Evolutionary conservation across 2,888 invertebrate species (phyloP), one percentile per base, ranked within the genome.

Genomic region (Himalopsyche tibetana): DNA sequence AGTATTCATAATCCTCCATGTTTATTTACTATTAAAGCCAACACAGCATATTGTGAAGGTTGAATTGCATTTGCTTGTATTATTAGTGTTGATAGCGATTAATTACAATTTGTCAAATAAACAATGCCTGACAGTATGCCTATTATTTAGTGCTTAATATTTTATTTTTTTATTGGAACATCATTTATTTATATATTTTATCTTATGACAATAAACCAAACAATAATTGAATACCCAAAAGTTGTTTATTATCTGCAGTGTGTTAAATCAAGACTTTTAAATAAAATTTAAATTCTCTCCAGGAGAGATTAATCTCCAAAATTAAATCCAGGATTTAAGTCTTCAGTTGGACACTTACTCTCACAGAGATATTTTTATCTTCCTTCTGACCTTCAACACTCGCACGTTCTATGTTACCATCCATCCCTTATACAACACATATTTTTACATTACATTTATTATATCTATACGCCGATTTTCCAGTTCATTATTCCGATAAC

Each of bases 151-250:
- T 63, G 2, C 9, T 63, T 5, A 19, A 63, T 63, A 28, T 63
- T 63, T 63, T 63, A 63, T 63, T 63, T 63, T 63, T 63, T 63
- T 63, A 63, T 19, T 28, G 63, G 63, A 28, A 63, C 63, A 63
- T 17, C 19, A 19, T 63, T 63, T 9, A 63, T 63, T 63, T 63
- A 63, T 63, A 63, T 63, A 63, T 63, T 63, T 63, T 63, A 63
- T n/a, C 63, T 63, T 19, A 19, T 63, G 63, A 63, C 63, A 63
- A 63, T 63, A 63, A 63, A 63, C 63, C 19, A 63, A 63, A 63
- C 63, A 63, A 63, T 63, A 19, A 63, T 28, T 19, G 63, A 63
- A 63, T 63, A 63, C 63, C 63, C 63, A 63, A 63, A 63, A 63
- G 19, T 63, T 63, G 63, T 63, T 63, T 63, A 51, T 15, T 51